These are phyloP conservation scores for Neosalanx taihuensis DNA, from an alignment of 2,797 vertebrate species.

Conservation along the genomic window DNA sequence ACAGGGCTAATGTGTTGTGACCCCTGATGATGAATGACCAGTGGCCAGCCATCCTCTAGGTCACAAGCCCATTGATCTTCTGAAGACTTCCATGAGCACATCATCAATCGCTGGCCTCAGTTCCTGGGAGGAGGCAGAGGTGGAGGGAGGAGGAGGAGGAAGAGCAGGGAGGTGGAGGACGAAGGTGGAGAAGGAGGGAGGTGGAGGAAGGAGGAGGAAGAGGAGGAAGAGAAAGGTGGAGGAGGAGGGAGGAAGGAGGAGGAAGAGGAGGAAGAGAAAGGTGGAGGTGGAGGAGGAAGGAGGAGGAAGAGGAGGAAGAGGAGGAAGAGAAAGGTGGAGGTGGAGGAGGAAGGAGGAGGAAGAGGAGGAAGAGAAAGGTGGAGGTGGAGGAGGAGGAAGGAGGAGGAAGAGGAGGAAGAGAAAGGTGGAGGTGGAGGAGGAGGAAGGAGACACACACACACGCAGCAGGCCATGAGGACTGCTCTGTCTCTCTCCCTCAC, in stretches of 20 bases:
- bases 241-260: conserved; percentile 26
- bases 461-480: background rate
- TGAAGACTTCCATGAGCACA: conserved; percentile 53
- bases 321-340: background rate
- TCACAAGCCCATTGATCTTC: conserved; percentile 55
- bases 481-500: background rate
- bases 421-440: too few species aligned
- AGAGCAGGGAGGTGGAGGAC: background rate
- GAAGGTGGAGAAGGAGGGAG: background rate
- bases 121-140: conserved; percentile 6
- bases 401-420: background rate
- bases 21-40: conserved; percentile 59
- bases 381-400: background rate
- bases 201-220: background rate
- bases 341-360: conserved; percentile 25
- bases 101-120: conserved; percentile 48
- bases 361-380: too few species aligned
- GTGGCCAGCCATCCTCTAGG: conserved; percentile 42
- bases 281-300: background rate
- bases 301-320: background rate
- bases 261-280: conserved; percentile 5
- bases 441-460: conserved; percentile 9
- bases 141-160: conserved; percentile 25
- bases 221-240: background rate
- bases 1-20: conserved; percentile 61